Conservation (phyloP, 2,113 vertebrate genomes). For the Corydoras maculifer region DNA sequence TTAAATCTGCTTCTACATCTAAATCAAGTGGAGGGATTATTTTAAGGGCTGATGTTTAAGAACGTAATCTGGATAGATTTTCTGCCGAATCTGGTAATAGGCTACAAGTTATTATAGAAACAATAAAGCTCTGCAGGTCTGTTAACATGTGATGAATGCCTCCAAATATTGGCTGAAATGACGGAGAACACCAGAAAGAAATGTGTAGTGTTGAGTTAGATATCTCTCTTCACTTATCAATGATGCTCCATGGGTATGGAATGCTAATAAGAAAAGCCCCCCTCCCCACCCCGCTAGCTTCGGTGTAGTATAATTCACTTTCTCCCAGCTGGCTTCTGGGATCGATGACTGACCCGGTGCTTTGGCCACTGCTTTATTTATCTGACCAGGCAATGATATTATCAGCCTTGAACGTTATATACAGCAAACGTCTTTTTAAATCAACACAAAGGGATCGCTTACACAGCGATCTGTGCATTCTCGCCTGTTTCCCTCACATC, state of each 20-base stretch:
- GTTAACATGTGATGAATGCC: conserved; percentile 33
- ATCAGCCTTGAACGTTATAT: conserved; percentile 83
- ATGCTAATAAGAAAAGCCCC: conserved; percentile 77
- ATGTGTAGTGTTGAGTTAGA: conserved; percentile 77
- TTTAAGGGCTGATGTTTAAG: too few relatives aligned
- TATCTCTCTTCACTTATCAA: conserved; percentile 94
- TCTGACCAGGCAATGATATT: conserved; percentile 73
- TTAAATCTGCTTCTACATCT: too few relatives aligned
- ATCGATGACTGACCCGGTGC: conserved; percentile 75
- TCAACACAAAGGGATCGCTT: conserved; percentile 81
- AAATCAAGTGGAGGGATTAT: too few relatives aligned
- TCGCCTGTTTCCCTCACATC: conserved; percentile 55
- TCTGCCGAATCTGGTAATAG: too few relatives aligned
- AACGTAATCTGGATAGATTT: too few relatives aligned
- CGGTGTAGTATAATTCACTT: conserved; percentile 47
- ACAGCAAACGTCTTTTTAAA: conserved; percentile 84
- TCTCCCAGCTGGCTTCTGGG: conserved; percentile 60
- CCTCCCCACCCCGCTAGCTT: conserved; percentile 24
- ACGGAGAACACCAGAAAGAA: conserved; percentile 69
- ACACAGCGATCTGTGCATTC: conserved; percentile 65
- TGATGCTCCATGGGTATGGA: conserved; percentile 78
- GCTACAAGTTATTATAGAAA: too few relatives aligned
- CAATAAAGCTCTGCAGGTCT: background rate
- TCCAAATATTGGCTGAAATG: conserved; percentile 68
- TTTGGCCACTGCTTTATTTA: conserved; percentile 81